These are phyloP conservation scores for Picathartes gymnocephalus DNA, from an alignment of 2,113 vertebrate species.

Conservation along the genomic window DNA sequence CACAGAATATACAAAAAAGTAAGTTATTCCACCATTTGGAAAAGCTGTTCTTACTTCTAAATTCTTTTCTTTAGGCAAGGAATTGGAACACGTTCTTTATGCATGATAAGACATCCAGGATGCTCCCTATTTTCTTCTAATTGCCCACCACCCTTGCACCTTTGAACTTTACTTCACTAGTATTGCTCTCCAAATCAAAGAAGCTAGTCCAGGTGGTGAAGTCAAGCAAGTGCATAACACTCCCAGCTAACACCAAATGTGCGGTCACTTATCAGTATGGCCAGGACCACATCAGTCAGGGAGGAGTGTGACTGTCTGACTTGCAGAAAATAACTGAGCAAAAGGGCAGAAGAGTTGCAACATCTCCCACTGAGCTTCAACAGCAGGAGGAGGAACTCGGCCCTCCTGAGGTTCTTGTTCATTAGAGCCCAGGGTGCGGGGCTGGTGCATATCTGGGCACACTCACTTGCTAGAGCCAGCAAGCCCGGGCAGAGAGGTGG, in stretches of 20 bases:
- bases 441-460: too few species aligned
- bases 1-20: background rate
- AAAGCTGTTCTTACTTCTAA: background rate
- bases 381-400: background rate
- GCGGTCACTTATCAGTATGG: rapidly evolving
- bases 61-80: background rate
- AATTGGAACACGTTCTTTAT: background rate
- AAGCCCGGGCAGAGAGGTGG: background rate
- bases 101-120: background rate
- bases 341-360: background rate
- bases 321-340: background rate
- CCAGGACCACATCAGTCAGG: background rate
- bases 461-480: background rate
- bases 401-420: background rate
- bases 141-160: background rate
- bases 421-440: background rate
- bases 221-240: background rate
- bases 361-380: background rate
- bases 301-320: background rate
- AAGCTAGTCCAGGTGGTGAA: background rate
- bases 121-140: background rate
- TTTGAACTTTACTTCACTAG: background rate
- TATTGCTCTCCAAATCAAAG: background rate
- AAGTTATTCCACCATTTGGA: background rate
- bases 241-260: background rate